Evolutionary conservation across 92 coral and sea anemone species (phyloP).

Genomic region (Ricordea florida): DNA sequence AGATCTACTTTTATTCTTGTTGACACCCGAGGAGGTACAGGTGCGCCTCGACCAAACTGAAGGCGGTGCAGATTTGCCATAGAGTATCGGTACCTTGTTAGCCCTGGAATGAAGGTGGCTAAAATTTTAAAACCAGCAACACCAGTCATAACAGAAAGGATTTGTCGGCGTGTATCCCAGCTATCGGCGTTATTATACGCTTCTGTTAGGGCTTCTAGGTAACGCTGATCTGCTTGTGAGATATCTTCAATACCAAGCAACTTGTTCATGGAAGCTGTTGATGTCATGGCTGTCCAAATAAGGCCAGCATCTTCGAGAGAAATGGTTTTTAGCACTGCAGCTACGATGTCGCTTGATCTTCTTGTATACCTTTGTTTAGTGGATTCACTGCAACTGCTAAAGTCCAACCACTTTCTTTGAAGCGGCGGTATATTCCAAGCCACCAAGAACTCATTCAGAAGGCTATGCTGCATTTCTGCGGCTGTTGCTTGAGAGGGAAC

Average conservation of each 20-base stretch:
- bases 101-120: constrained; percentile 2
- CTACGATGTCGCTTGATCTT: constrained; percentile 39
- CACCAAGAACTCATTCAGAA: constrained; percentile 31
- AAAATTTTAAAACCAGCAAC: constrained; percentile 31
- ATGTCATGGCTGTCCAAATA: constrained; percentile 7
- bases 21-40: not conserved
- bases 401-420: constrained; percentile 38
- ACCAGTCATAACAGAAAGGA: constrained; percentile 40
- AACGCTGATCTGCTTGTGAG: constrained; percentile 5
- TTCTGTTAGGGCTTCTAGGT: constrained; percentile 48
- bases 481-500: not conserved
- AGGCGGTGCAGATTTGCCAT: constrained; percentile 13
- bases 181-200: constrained; percentile 36
- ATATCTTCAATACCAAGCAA: not conserved
- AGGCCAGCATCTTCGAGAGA: constrained; percentile 11
- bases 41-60: constrained; percentile 1
- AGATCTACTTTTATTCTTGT: not conserved
- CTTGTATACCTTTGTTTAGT: constrained; percentile 30
- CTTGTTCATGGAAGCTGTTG: constrained; percentile 5
- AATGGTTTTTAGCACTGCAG: constrained; percentile 20
- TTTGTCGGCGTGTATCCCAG: constrained; percentile 36
- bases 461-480: constrained; percentile 8
- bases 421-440: constrained; percentile 39
- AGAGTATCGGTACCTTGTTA: constrained; percentile 4
- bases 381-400: constrained; percentile 42